These are phyloP conservation scores for Sesia apiformis DNA, from an alignment of 2,888 invertebrate genomes.

Conservation along the genomic window DNA sequence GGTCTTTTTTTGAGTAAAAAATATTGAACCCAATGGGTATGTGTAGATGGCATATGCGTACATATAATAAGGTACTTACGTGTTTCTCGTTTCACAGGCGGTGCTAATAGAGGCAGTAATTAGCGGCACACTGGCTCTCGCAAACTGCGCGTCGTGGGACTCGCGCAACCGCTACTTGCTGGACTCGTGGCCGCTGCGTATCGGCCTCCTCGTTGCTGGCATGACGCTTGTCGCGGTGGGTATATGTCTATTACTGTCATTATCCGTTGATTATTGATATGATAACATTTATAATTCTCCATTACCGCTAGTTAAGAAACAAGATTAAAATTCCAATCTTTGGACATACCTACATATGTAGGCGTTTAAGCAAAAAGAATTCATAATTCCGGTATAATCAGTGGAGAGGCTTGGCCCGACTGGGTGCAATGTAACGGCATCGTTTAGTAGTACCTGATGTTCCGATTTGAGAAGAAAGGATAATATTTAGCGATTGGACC, in stretches of 20 bases:
- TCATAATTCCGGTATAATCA: too few relatives aligned
- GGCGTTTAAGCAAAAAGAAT: too few relatives aligned
- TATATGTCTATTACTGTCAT: constrained; percentile 4
- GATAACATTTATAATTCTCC: neutral
- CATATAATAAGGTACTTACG: constrained; percentile 12
- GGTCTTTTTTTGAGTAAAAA: too few relatives aligned
- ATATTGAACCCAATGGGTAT: too few relatives aligned
- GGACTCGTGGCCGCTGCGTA: constrained; percentile 79
- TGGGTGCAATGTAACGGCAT: too few relatives aligned
- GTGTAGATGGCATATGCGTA: neutral
- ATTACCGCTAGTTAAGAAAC: too few relatives aligned
- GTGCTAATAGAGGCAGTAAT: constrained; percentile 76
- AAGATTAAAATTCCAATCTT: neutral
- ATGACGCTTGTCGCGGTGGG: constrained; percentile 78
- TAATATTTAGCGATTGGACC: too few relatives aligned
- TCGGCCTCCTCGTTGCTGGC: constrained; percentile 77
- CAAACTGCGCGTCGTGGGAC: constrained; percentile 83
- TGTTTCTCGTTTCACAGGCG: constrained; percentile 44
- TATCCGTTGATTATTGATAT: too few relatives aligned
- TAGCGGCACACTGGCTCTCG: constrained; percentile 77
- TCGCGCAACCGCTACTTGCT: constrained; percentile 74
- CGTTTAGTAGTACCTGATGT: too few relatives aligned
- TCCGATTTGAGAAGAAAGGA: too few relatives aligned
- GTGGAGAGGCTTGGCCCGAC: too few relatives aligned
- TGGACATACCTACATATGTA: too few relatives aligned